phyloP scores from a whole-genome alignment of 2,113 vertebrate species.

The Grammomys dolichurus region DNA sequence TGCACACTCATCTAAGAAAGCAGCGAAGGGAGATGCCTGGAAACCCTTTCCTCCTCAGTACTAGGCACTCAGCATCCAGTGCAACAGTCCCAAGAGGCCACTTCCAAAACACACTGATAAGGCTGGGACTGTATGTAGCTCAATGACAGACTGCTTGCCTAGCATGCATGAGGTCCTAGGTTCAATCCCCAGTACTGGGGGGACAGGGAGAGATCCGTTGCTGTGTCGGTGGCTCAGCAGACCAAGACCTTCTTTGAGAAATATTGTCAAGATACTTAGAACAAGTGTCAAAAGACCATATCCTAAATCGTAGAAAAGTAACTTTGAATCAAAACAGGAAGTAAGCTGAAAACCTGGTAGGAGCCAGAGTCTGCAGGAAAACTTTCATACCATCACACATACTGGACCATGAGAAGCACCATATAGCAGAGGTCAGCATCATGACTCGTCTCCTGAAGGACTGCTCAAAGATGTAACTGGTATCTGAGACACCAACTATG shows the following conservation, averaged over 20 bases:
- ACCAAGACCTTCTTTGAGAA: background rate
- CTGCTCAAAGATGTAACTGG: too few relatives aligned
- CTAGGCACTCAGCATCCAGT: background rate
- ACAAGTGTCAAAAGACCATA: background rate
- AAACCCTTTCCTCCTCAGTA: background rate
- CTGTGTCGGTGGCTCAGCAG: too few relatives aligned
- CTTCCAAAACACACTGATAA: background rate
- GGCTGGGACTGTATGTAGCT: background rate
- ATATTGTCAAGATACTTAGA: background rate
- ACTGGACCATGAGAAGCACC: background rate
- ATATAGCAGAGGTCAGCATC: too few relatives aligned
- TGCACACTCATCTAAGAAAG: background rate
- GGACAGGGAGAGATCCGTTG: background rate
- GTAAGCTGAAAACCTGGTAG: background rate
- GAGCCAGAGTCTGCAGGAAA: background rate
- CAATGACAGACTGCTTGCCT: background rate
- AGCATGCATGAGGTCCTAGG: background rate
- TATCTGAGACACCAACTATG: background rate
- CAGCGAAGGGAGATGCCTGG: background rate
- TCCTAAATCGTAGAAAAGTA: background rate
- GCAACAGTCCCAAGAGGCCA: background rate
- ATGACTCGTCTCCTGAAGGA: background rate
- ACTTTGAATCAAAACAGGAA: background rate
- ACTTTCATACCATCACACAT: background rate
- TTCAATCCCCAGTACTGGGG: background rate